These are phyloP conservation scores for Ataeniobius toweri DNA, from an alignment of 2,797 vertebrate species.

Conservation along the genomic window DNA sequence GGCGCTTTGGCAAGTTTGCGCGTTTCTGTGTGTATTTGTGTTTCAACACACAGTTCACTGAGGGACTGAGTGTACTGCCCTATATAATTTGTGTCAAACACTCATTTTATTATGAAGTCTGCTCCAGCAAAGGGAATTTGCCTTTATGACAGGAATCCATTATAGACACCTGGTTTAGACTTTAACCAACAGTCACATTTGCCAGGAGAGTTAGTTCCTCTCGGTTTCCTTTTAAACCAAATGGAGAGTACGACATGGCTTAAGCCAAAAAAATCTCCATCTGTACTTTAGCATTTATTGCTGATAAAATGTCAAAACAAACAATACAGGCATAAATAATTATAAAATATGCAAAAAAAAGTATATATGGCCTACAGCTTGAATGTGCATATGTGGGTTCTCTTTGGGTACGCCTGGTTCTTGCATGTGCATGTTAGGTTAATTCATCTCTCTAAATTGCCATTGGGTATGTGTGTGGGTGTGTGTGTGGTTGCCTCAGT, in stretches of 20 bases:
- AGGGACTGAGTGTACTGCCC: not conserved
- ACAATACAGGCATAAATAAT: not conserved
- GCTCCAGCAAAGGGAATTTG: not conserved
- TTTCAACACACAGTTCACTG: not conserved
- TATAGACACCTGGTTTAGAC: not conserved
- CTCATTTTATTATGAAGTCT: slow-evolving; percentile 19
- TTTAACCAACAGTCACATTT: not conserved
- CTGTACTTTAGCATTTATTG: not conserved
- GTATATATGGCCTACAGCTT: not conserved
- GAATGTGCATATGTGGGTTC: not conserved
- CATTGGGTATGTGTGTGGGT: not conserved
- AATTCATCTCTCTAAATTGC: not conserved
- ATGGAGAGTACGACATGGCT: not conserved
- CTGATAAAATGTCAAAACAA: not conserved
- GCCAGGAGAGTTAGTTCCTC: not conserved
- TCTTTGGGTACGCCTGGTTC: not conserved
- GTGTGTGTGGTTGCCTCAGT: not conserved
- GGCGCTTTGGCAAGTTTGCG: not conserved
- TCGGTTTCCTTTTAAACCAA: not conserved
- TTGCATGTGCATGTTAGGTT: not conserved
- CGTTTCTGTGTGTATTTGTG: not conserved
- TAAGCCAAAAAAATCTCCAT: not conserved
- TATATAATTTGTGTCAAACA: not conserved
- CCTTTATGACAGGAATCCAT: not conserved
- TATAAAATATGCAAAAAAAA: not conserved